Conservation (phyloP, 2,888 invertebrate species). For the Temnothorax rugatulus region DNA sequence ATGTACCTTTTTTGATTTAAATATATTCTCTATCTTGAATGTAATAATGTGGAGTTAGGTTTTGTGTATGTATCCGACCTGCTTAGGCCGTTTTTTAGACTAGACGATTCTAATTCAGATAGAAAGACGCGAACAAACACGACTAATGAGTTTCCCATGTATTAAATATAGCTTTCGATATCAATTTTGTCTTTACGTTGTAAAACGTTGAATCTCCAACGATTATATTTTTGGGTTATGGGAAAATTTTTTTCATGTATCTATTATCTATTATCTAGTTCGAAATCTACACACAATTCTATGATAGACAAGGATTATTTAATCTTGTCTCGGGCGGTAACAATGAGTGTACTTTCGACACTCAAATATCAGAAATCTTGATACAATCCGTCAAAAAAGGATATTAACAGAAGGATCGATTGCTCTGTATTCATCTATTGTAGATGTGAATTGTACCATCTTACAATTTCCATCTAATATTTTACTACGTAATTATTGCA, state of each 20-base stretch:
- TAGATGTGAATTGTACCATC: neutral
- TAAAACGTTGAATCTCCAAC: slow-evolving; percentile 30
- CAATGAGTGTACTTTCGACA: slow-evolving; percentile 19
- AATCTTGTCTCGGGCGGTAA: slow-evolving; percentile 35
- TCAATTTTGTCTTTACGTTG: slow-evolving; percentile 18
- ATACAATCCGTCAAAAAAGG: neutral
- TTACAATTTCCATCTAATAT: neutral
- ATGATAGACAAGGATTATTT: slow-evolving; percentile 55
- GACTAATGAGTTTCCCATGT: slow-evolving; percentile 36
- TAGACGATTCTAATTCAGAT: slow-evolving; percentile 70
- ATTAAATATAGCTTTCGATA: slow-evolving; percentile 3
- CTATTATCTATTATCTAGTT: slow-evolving; percentile 16
- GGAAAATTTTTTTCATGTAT: slow-evolving; percentile 35
- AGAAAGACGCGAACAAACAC: slow-evolving; percentile 23
- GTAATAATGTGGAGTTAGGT: slow-evolving; percentile 63
- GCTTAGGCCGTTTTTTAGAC: slow-evolving; percentile 72
- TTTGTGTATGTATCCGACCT: slow-evolving; percentile 51
- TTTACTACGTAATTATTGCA: slow-evolving; percentile 14
- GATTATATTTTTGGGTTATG: neutral
- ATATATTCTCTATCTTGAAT: slow-evolving; percentile 79
- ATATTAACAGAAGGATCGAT: neutral
- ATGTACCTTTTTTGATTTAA: slow-evolving; percentile 76
- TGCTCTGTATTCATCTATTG: neutral
- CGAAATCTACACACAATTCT: slow-evolving; percentile 48
- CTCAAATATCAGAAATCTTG: neutral